Percentiles rank a stretch among this genome's conserved stretches.
phyloP scores from a whole-genome alignment of 2,797 vertebrate genomes.

The Kryptolebias ocellatus region DNA sequence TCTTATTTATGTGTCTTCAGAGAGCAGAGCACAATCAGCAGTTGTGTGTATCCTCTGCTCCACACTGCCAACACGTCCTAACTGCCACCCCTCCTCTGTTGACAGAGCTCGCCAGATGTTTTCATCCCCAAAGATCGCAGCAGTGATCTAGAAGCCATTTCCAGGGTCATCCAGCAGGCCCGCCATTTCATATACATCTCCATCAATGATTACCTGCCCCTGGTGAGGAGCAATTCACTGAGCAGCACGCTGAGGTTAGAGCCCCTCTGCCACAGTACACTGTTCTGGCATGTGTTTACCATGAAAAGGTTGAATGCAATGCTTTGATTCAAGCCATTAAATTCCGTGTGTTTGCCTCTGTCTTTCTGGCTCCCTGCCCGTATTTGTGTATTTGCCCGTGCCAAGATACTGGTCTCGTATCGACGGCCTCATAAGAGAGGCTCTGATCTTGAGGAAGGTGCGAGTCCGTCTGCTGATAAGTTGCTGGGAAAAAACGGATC shows the following conservation, averaged over 20 bases:
- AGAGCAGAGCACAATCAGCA: not conserved
- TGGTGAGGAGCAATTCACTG: conserved; percentile 81
- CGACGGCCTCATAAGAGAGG: conserved; percentile 92
- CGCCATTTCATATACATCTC: conserved; percentile 91
- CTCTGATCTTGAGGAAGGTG: conserved; percentile 89
- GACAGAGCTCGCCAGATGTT: conserved; percentile 92
- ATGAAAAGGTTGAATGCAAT: conserved; percentile 11
- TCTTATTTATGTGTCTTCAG: not conserved
- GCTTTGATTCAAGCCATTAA: conserved; percentile 29
- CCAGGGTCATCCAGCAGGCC: conserved; percentile 90
- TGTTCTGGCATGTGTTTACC: conserved; percentile 10
- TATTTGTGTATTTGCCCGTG: conserved; percentile 23
- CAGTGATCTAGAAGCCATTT: conserved; percentile 92
- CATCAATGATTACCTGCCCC: conserved; percentile 91
- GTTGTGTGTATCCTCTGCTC: conserved; percentile 3
- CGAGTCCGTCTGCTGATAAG: conserved; percentile 92
- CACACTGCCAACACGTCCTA: conserved; percentile 3
- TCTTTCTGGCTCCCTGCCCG: conserved; percentile 17
- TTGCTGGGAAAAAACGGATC: conserved; percentile 92
- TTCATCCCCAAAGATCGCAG: conserved; percentile 92
- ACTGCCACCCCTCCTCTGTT: conserved; percentile 21
- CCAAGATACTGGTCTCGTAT: conserved; percentile 94
- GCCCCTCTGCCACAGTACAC: not conserved
- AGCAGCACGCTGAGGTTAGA: conserved; percentile 84
- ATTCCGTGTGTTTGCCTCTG: not conserved